A percentile compares a stretch with the other conserved stretches of the same genome.
phyloP scores from a whole-genome alignment of 2,113 vertebrate species.

The Forbesichthys agassizii region DNA sequence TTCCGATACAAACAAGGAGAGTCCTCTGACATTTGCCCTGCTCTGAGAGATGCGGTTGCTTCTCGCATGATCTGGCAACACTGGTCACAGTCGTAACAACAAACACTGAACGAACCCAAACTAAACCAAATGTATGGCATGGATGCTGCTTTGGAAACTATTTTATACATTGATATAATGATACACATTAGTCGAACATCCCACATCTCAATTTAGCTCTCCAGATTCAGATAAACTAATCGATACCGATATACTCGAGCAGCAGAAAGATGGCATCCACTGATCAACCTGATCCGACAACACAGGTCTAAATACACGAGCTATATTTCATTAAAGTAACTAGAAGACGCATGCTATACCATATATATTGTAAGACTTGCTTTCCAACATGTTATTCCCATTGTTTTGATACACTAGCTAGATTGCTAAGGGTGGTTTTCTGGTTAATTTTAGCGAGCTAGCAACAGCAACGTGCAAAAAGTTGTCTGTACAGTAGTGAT shows the following conservation, averaged over 20 bases:
- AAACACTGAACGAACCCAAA: too few relatives aligned
- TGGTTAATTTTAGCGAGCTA: conserved; percentile 54
- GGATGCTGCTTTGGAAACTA: neutral
- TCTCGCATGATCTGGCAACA: too few relatives aligned
- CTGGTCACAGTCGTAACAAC: too few relatives aligned
- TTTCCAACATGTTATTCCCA: neutral
- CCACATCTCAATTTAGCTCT: neutral
- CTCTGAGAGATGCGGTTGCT: too few relatives aligned
- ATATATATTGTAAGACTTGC: neutral
- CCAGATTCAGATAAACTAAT: conserved; percentile 52
- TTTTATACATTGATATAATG: neutral
- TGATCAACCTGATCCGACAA: conserved; percentile 67
- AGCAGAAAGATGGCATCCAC: conserved; percentile 75
- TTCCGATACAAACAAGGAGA: too few relatives aligned
- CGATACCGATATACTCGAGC: conserved; percentile 41
- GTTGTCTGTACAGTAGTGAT: conserved; percentile 36
- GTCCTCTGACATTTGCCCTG: too few relatives aligned
- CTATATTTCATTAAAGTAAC: too few relatives aligned
- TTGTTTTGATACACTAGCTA: neutral
- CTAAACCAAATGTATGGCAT: too few relatives aligned
- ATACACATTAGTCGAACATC: neutral
- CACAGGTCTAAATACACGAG: conserved; percentile 63
- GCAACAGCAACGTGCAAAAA: conserved; percentile 39
- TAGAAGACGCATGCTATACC: too few relatives aligned
- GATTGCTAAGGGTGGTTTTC: conserved; percentile 31